phyloP scores from a whole-genome alignment of 92 coral and sea anemone species.

The Desmophyllum pertusum region DNA sequence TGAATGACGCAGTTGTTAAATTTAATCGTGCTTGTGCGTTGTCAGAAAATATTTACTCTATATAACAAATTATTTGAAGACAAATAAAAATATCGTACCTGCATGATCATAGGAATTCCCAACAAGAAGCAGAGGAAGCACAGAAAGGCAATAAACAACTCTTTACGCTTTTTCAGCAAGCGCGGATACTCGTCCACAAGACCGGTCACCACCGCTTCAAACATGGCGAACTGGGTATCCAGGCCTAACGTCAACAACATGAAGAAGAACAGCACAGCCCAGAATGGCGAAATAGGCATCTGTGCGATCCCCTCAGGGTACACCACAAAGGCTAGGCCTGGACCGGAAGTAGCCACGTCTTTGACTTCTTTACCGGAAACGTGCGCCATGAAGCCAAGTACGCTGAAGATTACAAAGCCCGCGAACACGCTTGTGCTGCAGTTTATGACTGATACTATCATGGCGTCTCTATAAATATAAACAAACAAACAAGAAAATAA shows the following conservation, averaged over 20 bases:
- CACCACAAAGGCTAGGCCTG: slow-evolving; percentile 97
- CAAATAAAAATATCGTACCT: slow-evolving; percentile 44
- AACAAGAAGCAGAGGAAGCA: slow-evolving; percentile 84
- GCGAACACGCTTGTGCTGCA: slow-evolving; percentile 98
- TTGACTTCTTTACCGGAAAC: slow-evolving; percentile 86
- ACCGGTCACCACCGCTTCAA: slow-evolving; percentile 99
- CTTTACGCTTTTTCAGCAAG: slow-evolving; percentile 76
- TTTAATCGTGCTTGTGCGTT: too few species aligned
- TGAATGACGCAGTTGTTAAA: too few species aligned
- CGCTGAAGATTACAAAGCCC: slow-evolving; percentile 97
- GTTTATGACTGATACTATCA: slow-evolving; percentile 90
- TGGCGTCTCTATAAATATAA: slow-evolving; percentile 76
- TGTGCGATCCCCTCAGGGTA: slow-evolving; percentile 99
- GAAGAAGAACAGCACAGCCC: slow-evolving; percentile 96
- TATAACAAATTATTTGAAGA: too few species aligned
- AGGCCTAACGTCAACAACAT: slow-evolving; percentile 96
- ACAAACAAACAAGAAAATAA: not conserved
- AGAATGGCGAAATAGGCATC: slow-evolving; percentile 99
- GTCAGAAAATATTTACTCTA: too few species aligned
- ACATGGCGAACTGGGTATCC: slow-evolving; percentile 99
- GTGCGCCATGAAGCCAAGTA: slow-evolving; percentile 98
- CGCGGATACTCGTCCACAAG: slow-evolving; percentile 93
- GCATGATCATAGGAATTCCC: slow-evolving; percentile 90
- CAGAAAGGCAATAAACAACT: slow-evolving; percentile 84
- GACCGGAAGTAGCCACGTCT: slow-evolving; percentile 93